A percentile compares a stretch with the other conserved stretches of the same genome.
phyloP scores from a whole-genome alignment of 2,113 vertebrate genomes.

The Caranx ignobilis region DNA sequence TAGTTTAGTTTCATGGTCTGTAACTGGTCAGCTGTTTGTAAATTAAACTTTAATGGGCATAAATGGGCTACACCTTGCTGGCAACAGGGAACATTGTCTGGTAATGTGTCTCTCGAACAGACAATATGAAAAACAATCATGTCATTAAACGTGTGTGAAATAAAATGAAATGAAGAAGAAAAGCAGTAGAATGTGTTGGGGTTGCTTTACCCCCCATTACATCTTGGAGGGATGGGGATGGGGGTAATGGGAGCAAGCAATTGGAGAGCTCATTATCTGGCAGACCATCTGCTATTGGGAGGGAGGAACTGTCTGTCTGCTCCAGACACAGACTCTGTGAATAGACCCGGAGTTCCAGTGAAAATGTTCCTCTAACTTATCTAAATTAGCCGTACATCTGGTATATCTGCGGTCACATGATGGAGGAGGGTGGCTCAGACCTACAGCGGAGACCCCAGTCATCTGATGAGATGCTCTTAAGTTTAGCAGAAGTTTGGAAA shows the following conservation, averaged over 20 bases:
- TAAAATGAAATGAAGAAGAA: conserved; percentile 37
- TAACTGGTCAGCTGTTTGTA: no score
- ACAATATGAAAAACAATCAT: conserved; percentile 16
- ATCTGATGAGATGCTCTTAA: neutral
- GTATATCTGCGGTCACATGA: conserved; percentile 25
- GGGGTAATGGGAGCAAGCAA: conserved; percentile 85
- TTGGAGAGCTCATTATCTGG: conserved; percentile 93
- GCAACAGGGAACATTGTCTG: neutral
- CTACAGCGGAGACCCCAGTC: neutral
- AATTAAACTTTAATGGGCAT: no score
- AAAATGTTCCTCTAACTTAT: conserved; percentile 58
- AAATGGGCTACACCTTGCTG: neutral
- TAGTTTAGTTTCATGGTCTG: neutral
- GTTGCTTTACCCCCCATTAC: conserved; percentile 50
- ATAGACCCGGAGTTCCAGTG: conserved; percentile 57
- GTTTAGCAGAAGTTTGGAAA: neutral
- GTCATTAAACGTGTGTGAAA: conserved; percentile 44
- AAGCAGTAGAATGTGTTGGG: conserved; percentile 48
- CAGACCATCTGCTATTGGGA: conserved; percentile 93
- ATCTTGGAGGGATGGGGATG: conserved; percentile 53
- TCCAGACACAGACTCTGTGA: conserved; percentile 69
- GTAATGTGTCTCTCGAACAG: conserved; percentile 23
- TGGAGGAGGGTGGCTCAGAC: neutral
- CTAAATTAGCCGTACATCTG: conserved; percentile 66
- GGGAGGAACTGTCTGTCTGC: conserved; percentile 87